These are phyloP conservation scores for Eospalax fontanierii DNA, from an alignment of 2,797 vertebrate genomes.

Conservation along the genomic window DNA sequence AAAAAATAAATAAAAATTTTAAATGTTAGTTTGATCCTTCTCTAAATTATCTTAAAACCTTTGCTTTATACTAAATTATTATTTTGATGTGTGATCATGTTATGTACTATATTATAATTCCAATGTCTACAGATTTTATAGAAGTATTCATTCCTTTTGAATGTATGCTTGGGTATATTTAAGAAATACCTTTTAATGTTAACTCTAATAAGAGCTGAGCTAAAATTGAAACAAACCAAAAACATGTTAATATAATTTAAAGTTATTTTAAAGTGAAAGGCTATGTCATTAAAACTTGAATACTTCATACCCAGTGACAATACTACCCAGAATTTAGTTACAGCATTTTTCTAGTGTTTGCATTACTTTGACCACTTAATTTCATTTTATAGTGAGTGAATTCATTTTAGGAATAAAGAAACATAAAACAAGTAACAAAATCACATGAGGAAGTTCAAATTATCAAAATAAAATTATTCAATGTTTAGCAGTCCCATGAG, in stretches of 20 bases:
- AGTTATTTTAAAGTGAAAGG: constrained; percentile 62
- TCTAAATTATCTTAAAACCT: constrained; percentile 25
- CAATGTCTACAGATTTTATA: background rate
- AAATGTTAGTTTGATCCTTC: background rate
- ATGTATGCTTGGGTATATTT: constrained; percentile 37
- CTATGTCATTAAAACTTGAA: constrained; percentile 24
- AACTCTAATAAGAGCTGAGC: background rate
- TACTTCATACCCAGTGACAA: constrained; percentile 36
- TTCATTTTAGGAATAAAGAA: constrained; percentile 33
- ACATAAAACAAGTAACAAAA: background rate
- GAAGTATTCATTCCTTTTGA: constrained; percentile 8
- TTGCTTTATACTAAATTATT: constrained; percentile 27
- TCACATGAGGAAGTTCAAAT: background rate
- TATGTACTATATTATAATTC: background rate
- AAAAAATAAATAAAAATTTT: no score
- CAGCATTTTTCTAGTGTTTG: constrained; percentile 3
- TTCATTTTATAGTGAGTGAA: constrained; percentile 21
- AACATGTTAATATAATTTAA: constrained; percentile 39
- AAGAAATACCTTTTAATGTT: background rate
- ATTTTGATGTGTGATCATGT: background rate
- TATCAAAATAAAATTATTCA: background rate
- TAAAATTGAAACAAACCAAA: background rate
- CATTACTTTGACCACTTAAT: background rate
- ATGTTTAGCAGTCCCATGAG: background rate
- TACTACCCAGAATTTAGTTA: background rate